Conservation (phyloP, 1,140 invertebrate species). For the Camponotus floridanus region DNA sequence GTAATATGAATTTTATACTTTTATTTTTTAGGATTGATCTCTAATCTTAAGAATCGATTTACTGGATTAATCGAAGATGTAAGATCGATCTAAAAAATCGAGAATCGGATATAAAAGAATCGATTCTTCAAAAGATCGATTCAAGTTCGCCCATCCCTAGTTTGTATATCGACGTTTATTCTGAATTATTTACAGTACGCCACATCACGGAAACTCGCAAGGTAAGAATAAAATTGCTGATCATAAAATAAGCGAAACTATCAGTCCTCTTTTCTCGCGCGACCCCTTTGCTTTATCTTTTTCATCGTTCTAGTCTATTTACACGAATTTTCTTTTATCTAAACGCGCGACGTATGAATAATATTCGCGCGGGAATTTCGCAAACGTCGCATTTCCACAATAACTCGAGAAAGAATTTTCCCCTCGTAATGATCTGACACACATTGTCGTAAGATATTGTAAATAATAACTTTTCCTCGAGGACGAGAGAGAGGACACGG, state of each 20-base stretch:
- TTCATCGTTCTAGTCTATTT: constrained; percentile 55
- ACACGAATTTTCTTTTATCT: constrained; percentile 19
- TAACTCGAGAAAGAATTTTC: constrained; percentile 17
- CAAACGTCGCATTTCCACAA: constrained; percentile 20
- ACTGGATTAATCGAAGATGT: too few relatives aligned
- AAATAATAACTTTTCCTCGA: constrained; percentile 43
- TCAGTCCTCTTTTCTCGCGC: constrained; percentile 26
- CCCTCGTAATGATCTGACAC: constrained; percentile 28
- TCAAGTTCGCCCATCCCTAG: too few relatives aligned
- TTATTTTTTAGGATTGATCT: too few relatives aligned
- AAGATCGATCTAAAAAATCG: too few relatives aligned
- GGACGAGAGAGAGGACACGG: constrained; percentile 21
- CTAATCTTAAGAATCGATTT: too few relatives aligned
- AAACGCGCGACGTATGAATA: background rate
- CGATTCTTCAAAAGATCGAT: too few relatives aligned
- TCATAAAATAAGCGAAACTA: constrained; percentile 35
- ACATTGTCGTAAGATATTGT: constrained; percentile 34
- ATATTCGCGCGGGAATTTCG: constrained; percentile 20
- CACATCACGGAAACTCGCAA: background rate
- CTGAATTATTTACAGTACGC: constrained; percentile 25
- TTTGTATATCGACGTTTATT: background rate
- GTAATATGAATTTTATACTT: too few relatives aligned
- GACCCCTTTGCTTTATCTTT: constrained; percentile 1
- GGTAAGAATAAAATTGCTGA: constrained; percentile 34
- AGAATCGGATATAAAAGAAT: too few relatives aligned